phyloP scores from a whole-genome alignment of 2,113 vertebrate species.

The Cryptomyrus ogoouensis region DNA sequence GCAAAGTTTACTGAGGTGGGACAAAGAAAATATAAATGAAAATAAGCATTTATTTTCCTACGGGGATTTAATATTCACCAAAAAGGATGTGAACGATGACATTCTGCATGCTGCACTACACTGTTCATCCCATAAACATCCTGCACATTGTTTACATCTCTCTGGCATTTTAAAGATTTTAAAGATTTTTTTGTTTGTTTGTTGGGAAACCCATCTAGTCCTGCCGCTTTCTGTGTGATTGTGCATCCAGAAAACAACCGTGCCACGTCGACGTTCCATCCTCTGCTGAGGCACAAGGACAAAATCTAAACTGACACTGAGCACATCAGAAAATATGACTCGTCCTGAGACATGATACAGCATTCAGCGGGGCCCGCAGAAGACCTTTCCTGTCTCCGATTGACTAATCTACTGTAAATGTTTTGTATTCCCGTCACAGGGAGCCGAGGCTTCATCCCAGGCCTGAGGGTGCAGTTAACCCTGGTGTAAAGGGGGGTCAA shows the following conservation, averaged over 20 bases:
- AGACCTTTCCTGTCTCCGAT: slow-evolving; percentile 10
- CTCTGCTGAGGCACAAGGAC: background rate
- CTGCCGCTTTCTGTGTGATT: background rate
- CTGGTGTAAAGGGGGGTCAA: slow-evolving; percentile 16
- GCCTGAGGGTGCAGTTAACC: slow-evolving; percentile 24
- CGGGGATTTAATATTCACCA: background rate
- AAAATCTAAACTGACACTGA: background rate
- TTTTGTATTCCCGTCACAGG: slow-evolving; percentile 17
- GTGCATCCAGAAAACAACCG: background rate
- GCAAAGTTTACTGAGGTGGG: background rate
- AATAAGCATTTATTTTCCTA: background rate
- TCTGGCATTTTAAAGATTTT: background rate
- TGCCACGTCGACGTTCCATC: background rate
- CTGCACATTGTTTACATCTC: background rate
- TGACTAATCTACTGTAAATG: slow-evolving; percentile 24
- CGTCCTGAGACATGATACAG: background rate
- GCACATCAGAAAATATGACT: background rate
- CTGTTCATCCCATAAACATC: background rate
- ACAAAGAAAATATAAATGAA: background rate
- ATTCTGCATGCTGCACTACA: background rate
- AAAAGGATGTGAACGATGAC: background rate
- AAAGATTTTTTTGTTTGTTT: background rate
- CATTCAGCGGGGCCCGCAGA: background rate
- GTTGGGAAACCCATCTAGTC: background rate
- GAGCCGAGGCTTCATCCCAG: slow-evolving; percentile 15